Percentiles rank a stretch among this genome's conserved stretches.
Evolutionary conservation across 2,113 vertebrate species (phyloP).

Genomic region (Poecile atricapillus): DNA sequence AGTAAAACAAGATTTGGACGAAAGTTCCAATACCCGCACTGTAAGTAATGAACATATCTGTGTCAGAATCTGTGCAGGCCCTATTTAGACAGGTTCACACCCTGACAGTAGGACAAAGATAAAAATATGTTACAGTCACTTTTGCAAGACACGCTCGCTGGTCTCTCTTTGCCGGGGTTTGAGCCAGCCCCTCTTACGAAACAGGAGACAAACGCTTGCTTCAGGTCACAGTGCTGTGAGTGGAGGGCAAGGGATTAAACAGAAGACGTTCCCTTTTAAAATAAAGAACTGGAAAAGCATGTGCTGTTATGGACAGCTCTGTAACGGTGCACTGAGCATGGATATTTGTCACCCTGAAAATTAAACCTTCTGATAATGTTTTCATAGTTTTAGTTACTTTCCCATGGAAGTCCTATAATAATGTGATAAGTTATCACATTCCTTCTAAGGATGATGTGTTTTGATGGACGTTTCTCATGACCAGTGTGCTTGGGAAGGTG

Average conservation of each 20-base stretch:
- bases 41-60: neutral
- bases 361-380: no score
- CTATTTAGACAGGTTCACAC: neutral
- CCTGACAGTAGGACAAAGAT: neutral
- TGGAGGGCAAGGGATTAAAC: neutral
- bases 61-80: neutral
- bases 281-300: neutral
- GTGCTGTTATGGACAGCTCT: neutral
- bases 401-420: no score
- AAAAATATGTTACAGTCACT: neutral
- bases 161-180: neutral
- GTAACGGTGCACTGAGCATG: neutral
- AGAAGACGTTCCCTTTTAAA: neutral
- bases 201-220: neutral
- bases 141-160: accelerated
- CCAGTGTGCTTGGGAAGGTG: no score
- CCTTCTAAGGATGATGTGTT: no score
- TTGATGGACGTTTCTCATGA: no score
- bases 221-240: neutral
- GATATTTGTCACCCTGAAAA: neutral
- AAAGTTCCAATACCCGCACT: accelerated
- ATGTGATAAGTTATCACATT: no score
- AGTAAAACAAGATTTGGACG: no score
- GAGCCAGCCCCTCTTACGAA: neutral
- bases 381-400: no score